Evolutionary conservation across 2,888 invertebrate genomes (phyloP), one percentile per base, ranked within the genome.

Genomic region (Ormyrus rosae): DNA sequence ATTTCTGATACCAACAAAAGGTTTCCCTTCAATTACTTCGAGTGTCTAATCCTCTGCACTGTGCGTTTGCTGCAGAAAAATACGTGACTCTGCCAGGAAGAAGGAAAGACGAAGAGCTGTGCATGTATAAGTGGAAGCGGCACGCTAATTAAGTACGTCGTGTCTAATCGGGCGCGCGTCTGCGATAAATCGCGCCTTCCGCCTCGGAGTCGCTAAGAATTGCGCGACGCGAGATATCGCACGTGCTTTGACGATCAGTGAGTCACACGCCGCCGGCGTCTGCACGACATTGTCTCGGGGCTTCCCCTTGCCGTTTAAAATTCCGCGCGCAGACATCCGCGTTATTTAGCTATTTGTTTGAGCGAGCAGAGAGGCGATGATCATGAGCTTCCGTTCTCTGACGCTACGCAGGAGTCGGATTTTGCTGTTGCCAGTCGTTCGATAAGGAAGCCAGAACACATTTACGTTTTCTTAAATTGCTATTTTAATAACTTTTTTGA

Each of bases 371-470:
- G 83, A 84, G 71, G 74, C 74, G 78, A 84, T 85, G 83, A 85
- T 84, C 82, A 81, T 45, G 58, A 13, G 69, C 82, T 85, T 85
- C 85, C 85, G 84, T 76, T 77, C 58, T 50, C 61, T 69, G 64
- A 34, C 55, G 60, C 56, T 45, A 34, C 46, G 48, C 64, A 13
- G n/a, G 56, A 4, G 6, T 10, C 7, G 11, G 53, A 64, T 64
- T 68, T 48, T 51, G 58, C 55, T 10, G 45, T 1, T 69, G n/a
- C 34, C 10, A 46, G 19, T 19, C 58, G 64, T 65, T 72, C 72
- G 72, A 78, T 67, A 11, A 68, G 34, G 0, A 34, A 34, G 34
- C 34, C 34, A 34, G 34, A 34, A 34, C 4, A 34, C 34, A 4
- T 34, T 34, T 34, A 34, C 4, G 34, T 34, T 34, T 34, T 34